A percentile compares a stretch with the other conserved stretches of the same genome.
These are phyloP conservation scores for Bombus impatiens DNA, from an alignment of 1,140 invertebrate genomes.

Conservation along the genomic window DNA sequence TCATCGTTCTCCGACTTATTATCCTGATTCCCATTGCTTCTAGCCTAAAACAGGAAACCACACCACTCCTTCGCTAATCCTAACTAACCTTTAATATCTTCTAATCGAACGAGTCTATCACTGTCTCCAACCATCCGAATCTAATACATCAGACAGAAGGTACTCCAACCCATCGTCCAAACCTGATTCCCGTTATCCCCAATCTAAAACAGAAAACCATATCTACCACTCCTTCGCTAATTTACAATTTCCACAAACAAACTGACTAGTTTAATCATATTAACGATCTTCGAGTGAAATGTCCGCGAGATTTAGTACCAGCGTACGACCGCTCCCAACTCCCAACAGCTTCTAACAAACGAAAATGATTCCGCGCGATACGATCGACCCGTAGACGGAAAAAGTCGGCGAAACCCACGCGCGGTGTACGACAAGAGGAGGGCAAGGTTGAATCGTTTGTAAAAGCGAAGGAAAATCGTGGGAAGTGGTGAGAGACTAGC, in stretches of 20 bases:
- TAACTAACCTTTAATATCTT: not conserved
- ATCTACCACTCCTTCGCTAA: not conserved
- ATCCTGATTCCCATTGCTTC: not conserved
- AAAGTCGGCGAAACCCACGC: constrained; percentile 30
- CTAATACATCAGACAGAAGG: not conserved
- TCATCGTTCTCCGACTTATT: not conserved
- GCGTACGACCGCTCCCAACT: not conserved
- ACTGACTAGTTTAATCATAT: not conserved
- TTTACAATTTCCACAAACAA: not conserved
- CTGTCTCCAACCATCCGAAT: not conserved
- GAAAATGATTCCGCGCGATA: constrained; percentile 13
- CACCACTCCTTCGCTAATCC: not conserved
- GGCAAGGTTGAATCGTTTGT: constrained; percentile 18
- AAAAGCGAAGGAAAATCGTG: constrained; percentile 42
- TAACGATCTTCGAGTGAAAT: not conserved
- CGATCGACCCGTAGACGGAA: not conserved
- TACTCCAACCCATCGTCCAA: not conserved
- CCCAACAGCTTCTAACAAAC: not conserved
- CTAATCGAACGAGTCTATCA: not conserved
- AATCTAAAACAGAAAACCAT: not conserved
- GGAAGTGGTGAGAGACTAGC: constrained; percentile 15
- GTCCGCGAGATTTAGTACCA: not conserved
- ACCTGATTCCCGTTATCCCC: not conserved
- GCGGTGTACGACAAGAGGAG: not conserved
- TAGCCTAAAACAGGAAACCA: not conserved